These are phyloP conservation scores for Regulus satrapa DNA, from an alignment of 2,113 vertebrate species.

Conservation along the genomic window DNA sequence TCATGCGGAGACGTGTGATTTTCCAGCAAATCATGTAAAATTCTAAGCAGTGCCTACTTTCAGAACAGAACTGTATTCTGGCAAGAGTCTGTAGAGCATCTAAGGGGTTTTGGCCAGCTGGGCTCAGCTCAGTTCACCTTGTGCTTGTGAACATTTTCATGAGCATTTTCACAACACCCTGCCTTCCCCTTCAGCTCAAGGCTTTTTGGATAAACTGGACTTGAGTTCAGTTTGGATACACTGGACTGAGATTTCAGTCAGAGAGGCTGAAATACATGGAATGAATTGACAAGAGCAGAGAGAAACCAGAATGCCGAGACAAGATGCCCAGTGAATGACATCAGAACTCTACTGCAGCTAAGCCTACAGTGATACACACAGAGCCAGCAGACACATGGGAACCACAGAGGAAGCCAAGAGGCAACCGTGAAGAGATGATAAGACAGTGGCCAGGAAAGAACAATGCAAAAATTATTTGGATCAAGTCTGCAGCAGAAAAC, in stretches of 20 bases:
- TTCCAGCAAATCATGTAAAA: not conserved
- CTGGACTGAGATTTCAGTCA: not conserved
- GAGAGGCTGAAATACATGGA: not conserved
- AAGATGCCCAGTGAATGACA: not conserved
- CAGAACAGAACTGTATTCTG: not conserved
- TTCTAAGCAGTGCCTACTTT: not conserved
- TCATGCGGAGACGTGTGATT: not conserved
- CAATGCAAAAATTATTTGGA: not conserved
- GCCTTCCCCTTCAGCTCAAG: not conserved
- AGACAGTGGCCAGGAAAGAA: not conserved
- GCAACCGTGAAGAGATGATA: not conserved
- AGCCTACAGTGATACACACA: not conserved
- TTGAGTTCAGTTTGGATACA: not conserved
- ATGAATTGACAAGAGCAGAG: not conserved
- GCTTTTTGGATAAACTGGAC: not conserved
- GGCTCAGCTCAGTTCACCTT: not conserved
- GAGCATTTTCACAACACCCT: not conserved
- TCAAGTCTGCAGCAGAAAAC: not conserved
- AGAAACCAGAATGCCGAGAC: not conserved
- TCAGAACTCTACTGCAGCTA: not conserved
- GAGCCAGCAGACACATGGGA: conserved; percentile 7
- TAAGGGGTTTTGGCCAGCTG: not conserved
- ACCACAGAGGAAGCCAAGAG: not conserved
- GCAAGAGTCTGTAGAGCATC: not conserved
- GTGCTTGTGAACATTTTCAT: not conserved